Evolutionary conservation across 2,888 invertebrate genomes (phyloP).

Genomic region (Drosophila birchii): DNA sequence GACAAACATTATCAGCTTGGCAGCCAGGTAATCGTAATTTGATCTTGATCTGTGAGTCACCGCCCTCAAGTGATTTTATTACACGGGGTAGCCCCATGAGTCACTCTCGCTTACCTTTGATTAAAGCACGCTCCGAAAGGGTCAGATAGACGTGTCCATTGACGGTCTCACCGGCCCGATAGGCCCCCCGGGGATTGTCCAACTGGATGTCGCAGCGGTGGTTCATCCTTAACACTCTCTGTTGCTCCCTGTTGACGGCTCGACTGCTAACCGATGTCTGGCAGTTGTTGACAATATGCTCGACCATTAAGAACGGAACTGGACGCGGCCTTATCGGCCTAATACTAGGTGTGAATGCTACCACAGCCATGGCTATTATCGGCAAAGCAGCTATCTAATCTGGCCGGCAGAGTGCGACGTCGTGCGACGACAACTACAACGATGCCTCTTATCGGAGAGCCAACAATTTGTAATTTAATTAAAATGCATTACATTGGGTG

Average conservation of each 20-base stretch:
- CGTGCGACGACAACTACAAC: conserved; percentile 2
- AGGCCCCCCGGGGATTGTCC: conserved; percentile 64
- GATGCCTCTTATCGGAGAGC: conserved; percentile 13
- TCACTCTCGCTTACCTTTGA: conserved; percentile 75
- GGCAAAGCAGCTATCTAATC: conserved; percentile 62
- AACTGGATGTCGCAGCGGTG: conserved; percentile 65
- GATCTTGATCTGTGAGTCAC: conserved; percentile 55
- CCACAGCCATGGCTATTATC: conserved; percentile 39
- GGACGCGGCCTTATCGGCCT: conserved; percentile 49
- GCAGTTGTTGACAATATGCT: conserved; percentile 45
- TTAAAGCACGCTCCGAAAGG: conserved; percentile 61
- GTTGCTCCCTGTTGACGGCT: conserved; percentile 35
- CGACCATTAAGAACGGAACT: conserved; percentile 53
- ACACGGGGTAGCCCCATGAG: conserved; percentile 45
- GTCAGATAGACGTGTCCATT: conserved; percentile 64
- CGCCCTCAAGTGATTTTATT: conserved; percentile 11
- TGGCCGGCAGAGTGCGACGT: conserved; percentile 1
- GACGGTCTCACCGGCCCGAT: conserved; percentile 73
- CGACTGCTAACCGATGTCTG: conserved; percentile 53
- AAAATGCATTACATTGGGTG: conserved; percentile 27
- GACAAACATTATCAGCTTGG: conserved; percentile 12
- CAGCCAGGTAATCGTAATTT: not conserved
- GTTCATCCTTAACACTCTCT: conserved; percentile 48
- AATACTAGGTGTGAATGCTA: conserved; percentile 35
- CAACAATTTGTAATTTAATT: conserved; percentile 45